phyloP scores from a whole-genome alignment of 2,113 vertebrate species.

The Sporophila hypoxantha region DNA sequence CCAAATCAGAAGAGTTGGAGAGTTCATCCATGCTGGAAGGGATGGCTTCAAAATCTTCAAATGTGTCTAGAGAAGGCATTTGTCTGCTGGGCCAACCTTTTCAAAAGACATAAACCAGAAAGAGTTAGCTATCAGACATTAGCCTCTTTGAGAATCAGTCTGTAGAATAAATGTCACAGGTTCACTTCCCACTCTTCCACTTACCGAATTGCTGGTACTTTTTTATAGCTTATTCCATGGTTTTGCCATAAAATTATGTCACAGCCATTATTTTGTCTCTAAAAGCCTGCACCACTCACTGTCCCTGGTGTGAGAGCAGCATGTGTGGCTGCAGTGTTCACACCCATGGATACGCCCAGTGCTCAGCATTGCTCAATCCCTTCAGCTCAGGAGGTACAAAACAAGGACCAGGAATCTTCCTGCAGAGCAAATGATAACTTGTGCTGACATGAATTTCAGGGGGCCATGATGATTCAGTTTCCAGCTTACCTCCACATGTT shows the following conservation, averaged over 20 bases:
- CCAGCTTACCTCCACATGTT: background rate
- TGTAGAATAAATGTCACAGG: background rate
- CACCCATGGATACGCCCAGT: background rate
- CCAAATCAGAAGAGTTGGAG: constrained; percentile 84
- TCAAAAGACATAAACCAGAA: background rate
- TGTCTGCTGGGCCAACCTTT: constrained; percentile 81
- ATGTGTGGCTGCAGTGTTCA: background rate
- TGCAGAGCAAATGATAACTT: background rate
- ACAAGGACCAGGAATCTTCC: background rate
- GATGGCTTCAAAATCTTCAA: constrained; percentile 85
- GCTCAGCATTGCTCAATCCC: background rate
- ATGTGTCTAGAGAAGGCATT: constrained; percentile 77
- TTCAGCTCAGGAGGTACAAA: background rate
- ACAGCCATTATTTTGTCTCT: background rate
- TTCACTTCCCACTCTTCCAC: background rate
- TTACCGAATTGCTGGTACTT: background rate
- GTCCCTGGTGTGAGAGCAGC: background rate
- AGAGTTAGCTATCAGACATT: background rate
- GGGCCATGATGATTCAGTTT: background rate
- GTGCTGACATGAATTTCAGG: background rate
- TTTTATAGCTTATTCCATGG: background rate
- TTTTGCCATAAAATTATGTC: background rate
- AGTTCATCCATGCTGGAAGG: constrained; percentile 86
- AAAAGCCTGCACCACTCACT: background rate
- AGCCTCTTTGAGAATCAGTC: background rate